Evolutionary conservation across 2,888 invertebrate species (phyloP), one percentile per base, ranked within the genome.

Genomic region (Pristionchus mayeri): DNA sequence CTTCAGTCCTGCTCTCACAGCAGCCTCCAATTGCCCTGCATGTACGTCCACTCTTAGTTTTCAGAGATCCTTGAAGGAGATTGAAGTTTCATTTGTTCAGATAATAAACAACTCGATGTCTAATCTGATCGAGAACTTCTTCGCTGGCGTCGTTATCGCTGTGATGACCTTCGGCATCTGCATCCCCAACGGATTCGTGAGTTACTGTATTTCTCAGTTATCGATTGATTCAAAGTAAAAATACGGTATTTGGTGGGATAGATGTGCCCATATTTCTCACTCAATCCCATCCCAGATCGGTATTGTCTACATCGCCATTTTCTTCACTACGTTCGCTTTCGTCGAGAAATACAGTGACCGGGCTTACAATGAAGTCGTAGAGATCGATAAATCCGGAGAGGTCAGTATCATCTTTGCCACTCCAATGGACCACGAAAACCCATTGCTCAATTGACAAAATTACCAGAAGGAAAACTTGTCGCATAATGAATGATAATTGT

Each of bases 311-410:
- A n/a, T 78, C 50, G 16, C 21, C 30, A 50, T 78, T 7, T 78
- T 78, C 76, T 50, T 78, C 34, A 9, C 50, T 30, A 50, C 76
- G 27, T 78, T 50, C 50, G 30, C 30, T 16, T 3, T 78, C 0
- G 40, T 78, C 21, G 50, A 78, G 40, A 48, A 78, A 30, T 78
- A 50, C 76, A 78, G 76, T 21, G 21, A 48, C 11, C 48, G 50
- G 27, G 76, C 76, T 16, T 78, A 78, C 50, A 50, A 78, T 50
- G 76, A 78, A 78, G 76, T 78, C 9, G 76, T 78, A 0, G 76
- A 48, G 50, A 78, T 78, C 21, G 76, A 78, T 30, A 78, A 78
- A 6, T 78, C 76, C 21, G 76, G 76, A 78, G 76, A 78, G 76
- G 76, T 78, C 21, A 21, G 76, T 71, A 18, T 57, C 50, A 2